Base-by-base conservation (phyloP, 2,888 invertebrate genomes). In the Stomorhina lunata region DNA sequence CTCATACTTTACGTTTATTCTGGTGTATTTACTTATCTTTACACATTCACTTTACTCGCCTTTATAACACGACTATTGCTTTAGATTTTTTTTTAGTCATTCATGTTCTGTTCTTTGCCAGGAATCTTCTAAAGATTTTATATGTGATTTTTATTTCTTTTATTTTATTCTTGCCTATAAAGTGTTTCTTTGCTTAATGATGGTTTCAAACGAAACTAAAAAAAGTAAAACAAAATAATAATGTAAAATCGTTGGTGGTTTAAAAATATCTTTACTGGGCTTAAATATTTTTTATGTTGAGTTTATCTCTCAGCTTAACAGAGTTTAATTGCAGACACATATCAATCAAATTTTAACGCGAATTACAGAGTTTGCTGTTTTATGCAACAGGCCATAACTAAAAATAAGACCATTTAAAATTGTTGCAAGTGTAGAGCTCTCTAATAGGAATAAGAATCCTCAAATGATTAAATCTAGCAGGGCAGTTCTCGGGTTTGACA, bases 311-410 rank as follows among this genome's bases (percentile, higher is more conserved):
- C 65, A 73, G 72, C 66, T 68, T 73, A 77, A 66, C 65, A 68
- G 40, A 76, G 75, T 82, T 82, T 82, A 82, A 82, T 82, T 82
- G 82, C 82, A 76, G 82, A 79, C 82, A 82, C 82, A 66, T 79
- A 82, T 82, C 82, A 82, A 79, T 82, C 82, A 82, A 79, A 82
- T 66, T 76, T 79, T 79, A 82, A 82, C 75, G 71, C 79, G 71
- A 75, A 79, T 78, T 77, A 73, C 17, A 43, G 55, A 55, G 40
- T n/a, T n/a, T n/a, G n/a, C n/a, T n/a, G n/a, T n/a, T n/a, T n/a
- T n/a, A n/a, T n/a, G n/a, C n/a, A n/a, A n/a, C n/a, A n/a, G n/a
- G n/a, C n/a, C n/a, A n/a, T n/a, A n/a, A n/a, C n/a, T n/a, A n/a
- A n/a, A n/a, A n/a, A n/a, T n/a, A n/a, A n/a, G n/a, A n/a, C n/a